Evolutionary conservation across 2,797 vertebrate species (phyloP).

Genomic region (Pseudochromis fuscus): DNA sequence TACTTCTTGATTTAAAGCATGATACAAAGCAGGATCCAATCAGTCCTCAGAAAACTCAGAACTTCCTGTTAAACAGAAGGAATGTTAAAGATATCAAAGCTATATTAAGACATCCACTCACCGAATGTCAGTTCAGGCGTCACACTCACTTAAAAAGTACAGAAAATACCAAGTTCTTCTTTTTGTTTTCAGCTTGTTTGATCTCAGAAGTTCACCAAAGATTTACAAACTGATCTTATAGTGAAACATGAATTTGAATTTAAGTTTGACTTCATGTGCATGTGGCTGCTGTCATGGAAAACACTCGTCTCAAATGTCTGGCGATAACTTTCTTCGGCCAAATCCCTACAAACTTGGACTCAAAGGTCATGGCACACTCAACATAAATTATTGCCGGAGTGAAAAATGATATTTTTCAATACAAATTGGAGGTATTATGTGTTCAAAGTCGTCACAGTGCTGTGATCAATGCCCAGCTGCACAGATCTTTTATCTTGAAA

Average conservation of each 20-base stretch:
- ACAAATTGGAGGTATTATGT: slow-evolving; percentile 1
- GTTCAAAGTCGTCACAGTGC: background rate
- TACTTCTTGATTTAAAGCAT: too few species aligned
- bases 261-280: slow-evolving; percentile 12
- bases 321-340: background rate
- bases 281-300: background rate
- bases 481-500: slow-evolving; percentile 26
- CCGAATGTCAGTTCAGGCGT: too few species aligned
- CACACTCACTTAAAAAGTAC: too few species aligned
- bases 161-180: too few species aligned
- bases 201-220: background rate
- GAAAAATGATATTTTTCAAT: background rate
- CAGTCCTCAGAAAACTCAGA: too few species aligned
- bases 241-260: slow-evolving; percentile 2
- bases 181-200: too few species aligned
- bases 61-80: too few species aligned
- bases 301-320: background rate
- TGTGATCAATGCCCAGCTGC: slow-evolving; percentile 30
- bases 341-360: background rate
- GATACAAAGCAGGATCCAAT: too few species aligned
- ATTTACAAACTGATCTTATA: background rate
- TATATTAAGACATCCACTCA: too few species aligned
- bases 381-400: background rate
- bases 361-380: background rate
- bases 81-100: too few species aligned